Evolutionary conservation across 2,888 invertebrate genomes (phyloP), one percentile per base, ranked within the genome.

Genomic region (Selenia dentaria): DNA sequence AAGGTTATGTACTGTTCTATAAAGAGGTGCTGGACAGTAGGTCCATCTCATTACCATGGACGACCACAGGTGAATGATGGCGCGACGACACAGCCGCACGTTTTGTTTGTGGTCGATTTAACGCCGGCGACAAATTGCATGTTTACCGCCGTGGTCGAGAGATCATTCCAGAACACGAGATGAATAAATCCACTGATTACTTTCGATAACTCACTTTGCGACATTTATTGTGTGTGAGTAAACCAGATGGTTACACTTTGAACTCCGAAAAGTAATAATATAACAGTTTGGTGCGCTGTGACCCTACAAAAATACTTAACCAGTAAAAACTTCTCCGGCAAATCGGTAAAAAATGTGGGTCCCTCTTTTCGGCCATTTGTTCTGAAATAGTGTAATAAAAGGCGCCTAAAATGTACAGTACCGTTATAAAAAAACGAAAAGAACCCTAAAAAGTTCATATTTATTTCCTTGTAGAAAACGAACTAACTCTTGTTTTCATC

Each of bases 101-200:
- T 87, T 90, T 89, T 89, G 89, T 90, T 89, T 88, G 90, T 75
- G 90, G 90, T 88, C 86, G 85, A 87, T 90, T 90, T 87, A 88
- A 85, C 85, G 80, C 82, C 72, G 74, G 77, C 81, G 84, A 89
- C 89, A 87, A 90, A 89, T 89, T 88, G 83, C 79, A 81, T 85
- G 89, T 89, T 89, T 86, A 86, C 83, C 74, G 75, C 83, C 77
- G 67, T 78, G 75, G 72, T 71, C 66, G 74, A 72, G 79, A 80
- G 85, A 83, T 85, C 86, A 83, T 83, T 83, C 76, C 74, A 66
- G 71, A 74, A 71, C 72, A 65, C 70, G 70, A 66, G 67, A 56
- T 72, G 66, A 69, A 81, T 80, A 78, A 76, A 80, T 81, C 74
- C 66, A 70, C 70, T 77, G 70, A 77, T 75, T 74, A 78, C 70